These are phyloP conservation scores for Chamaea fasciata DNA, from an alignment of 2,113 vertebrate genomes.

Conservation along the genomic window DNA sequence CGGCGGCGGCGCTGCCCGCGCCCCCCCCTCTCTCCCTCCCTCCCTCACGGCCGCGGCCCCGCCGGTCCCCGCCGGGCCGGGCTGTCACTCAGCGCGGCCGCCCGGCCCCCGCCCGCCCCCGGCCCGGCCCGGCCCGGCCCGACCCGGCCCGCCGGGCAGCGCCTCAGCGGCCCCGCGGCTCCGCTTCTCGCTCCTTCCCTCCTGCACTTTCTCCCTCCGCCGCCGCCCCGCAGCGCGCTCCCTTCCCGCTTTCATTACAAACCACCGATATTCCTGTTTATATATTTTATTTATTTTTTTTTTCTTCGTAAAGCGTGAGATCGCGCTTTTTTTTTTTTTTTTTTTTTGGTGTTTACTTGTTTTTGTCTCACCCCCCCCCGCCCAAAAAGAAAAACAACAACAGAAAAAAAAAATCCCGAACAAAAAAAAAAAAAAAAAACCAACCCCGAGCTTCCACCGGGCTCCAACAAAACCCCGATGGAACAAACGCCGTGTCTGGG, in stretches of 20 bases:
- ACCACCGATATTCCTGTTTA: not conserved
- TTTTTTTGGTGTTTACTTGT: not conserved
- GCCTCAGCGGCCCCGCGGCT: not conserved
- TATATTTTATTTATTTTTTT: not conserved
- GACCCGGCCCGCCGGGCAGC: not conserved
- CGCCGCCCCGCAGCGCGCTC: not conserved
- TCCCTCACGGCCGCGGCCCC: too few species aligned
- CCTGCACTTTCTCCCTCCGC: not conserved
- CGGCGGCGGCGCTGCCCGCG: too few species aligned
- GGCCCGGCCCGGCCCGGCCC: not conserved
- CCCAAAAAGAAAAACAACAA: not conserved
- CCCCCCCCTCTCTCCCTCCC: too few species aligned
- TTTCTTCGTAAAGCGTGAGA: not conserved
- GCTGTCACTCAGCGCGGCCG: too few species aligned
- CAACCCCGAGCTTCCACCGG: not conserved
- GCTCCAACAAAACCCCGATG: conserved; percentile 45
- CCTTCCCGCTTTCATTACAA: not conserved
- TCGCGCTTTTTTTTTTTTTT: not conserved
- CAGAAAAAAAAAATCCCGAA: not conserved
- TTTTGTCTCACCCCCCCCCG: not conserved
- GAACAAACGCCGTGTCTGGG: conserved; percentile 40
- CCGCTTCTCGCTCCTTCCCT: not conserved
- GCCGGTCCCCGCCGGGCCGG: too few species aligned
- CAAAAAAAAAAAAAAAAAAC: not conserved
- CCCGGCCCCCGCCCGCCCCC: too few species aligned